These are phyloP conservation scores for Procavia capensis DNA, from an alignment of 2,113 vertebrate genomes.

Conservation along the genomic window DNA sequence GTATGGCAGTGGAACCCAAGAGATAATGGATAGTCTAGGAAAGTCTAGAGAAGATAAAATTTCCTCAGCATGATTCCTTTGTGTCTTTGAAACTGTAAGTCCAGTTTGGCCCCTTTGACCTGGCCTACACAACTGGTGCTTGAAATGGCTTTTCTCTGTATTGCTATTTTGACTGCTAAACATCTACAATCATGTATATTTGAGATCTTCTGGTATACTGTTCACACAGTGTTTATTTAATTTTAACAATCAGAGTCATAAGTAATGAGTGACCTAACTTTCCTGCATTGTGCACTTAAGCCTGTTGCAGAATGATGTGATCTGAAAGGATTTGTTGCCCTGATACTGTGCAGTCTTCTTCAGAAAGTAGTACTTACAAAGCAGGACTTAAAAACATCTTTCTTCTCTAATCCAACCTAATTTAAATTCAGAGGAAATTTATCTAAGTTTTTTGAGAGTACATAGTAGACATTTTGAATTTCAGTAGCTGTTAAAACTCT, in stretches of 20 bases:
- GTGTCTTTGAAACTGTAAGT: neutral
- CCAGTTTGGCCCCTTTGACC: neutral
- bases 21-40: neutral
- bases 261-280: neutral
- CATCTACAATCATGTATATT: too few species aligned
- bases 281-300: neutral
- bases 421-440: conserved; percentile 18
- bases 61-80: neutral
- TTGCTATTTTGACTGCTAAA: neutral
- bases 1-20: fast-evolving
- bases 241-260: neutral
- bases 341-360: neutral
- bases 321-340: neutral
- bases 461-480: neutral
- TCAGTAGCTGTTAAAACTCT: neutral
- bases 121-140: neutral
- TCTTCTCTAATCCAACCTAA: neutral
- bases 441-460: neutral
- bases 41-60: neutral
- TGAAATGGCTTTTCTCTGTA: neutral
- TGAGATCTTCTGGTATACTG: neutral
- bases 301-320: neutral
- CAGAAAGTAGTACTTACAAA: neutral
- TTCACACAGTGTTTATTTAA: neutral
- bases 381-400: neutral